phyloP scores from a whole-genome alignment of 2,113 vertebrate genomes.

The Psophia crepitans region DNA sequence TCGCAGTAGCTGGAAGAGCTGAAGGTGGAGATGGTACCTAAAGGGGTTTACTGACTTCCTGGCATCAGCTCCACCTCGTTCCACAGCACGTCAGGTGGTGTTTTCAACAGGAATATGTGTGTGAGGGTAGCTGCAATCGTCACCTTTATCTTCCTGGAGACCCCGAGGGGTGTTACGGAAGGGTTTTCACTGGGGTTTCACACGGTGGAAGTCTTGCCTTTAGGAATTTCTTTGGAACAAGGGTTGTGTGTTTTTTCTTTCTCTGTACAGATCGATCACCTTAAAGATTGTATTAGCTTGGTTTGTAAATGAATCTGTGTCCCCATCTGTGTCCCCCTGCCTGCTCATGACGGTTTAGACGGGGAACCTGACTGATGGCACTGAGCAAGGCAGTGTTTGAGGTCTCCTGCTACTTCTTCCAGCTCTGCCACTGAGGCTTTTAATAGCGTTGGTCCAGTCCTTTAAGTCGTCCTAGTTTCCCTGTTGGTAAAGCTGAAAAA shows the following conservation, averaged over 20 bases:
- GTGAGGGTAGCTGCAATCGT: slow-evolving; percentile 5
- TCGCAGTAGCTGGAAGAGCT: slow-evolving; percentile 39
- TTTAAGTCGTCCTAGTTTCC: not conserved
- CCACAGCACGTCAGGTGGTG: slow-evolving; percentile 55
- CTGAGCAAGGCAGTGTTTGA: not conserved
- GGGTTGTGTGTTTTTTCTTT: not conserved
- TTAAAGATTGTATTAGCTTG: not conserved
- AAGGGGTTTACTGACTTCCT: slow-evolving; percentile 47
- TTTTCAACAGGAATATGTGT: slow-evolving; percentile 28
- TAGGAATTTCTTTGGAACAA: not conserved
- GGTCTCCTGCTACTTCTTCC: not conserved
- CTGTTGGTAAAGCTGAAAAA: slow-evolving; percentile 11
- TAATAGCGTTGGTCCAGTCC: not conserved
- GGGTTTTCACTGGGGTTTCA: not conserved
- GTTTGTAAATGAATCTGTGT: not conserved
- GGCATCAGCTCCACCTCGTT: slow-evolving; percentile 42
- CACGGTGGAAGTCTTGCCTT: not conserved
- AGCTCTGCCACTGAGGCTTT: not conserved
- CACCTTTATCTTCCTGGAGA: not conserved
- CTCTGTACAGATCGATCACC: not conserved
- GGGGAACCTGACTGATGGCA: not conserved
- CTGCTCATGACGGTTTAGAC: not conserved
- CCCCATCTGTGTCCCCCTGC: not conserved
- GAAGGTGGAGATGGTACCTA: slow-evolving; percentile 45
- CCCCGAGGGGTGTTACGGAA: not conserved